Evolutionary conservation across 2,113 vertebrate genomes (phyloP), one percentile per base, ranked within the genome.

Genomic region (Globicephala melas): DNA sequence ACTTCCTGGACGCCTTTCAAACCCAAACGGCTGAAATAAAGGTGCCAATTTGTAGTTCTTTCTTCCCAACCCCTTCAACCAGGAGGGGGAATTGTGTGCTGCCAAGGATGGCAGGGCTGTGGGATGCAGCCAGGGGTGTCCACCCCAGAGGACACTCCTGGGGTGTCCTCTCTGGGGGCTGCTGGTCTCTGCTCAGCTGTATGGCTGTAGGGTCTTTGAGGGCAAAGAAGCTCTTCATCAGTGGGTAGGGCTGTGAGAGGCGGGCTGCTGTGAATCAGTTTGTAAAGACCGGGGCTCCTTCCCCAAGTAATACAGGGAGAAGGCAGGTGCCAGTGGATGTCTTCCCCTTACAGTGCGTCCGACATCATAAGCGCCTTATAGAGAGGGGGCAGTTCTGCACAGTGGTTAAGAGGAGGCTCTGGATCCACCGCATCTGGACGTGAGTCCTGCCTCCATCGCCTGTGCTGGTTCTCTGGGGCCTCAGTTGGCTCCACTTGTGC

Each of bases 1-100:
- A 97, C 89, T 96, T 97, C 87, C 96, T 97, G 97, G 98, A 97
- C 85, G 95, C 77, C 91, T 98, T 98, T 98, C 95, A 98, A 80
- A 96, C 89, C 50, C 85, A 94, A 94, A 92, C 97, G 97, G 95
- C 97, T 95, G 97, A 97, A 94, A 95, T 95, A 74, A 93, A 96
- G 71, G 96, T 96, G 96, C 90, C 96, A 89, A 20, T 55, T 41
- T 95, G 95, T 95, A 67, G 44, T 67, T 55, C 38, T 70, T 62
- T 62, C 84, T 68, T 92, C 55, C 62, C 62, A 38, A 0, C 68
- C 71, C 53, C 82, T 95, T 36, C n/a, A 73, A 2, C 65, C 6
- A 53, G 91, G 33, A 58, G 28, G 33, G 65, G 41, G 38, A 28
- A 68, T 8, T 41, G n/a, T 23, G 6, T 53, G 36, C 70, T 36